These are phyloP conservation scores for Betta splendens DNA, from an alignment of 2,797 vertebrate species.

Conservation along the genomic window DNA sequence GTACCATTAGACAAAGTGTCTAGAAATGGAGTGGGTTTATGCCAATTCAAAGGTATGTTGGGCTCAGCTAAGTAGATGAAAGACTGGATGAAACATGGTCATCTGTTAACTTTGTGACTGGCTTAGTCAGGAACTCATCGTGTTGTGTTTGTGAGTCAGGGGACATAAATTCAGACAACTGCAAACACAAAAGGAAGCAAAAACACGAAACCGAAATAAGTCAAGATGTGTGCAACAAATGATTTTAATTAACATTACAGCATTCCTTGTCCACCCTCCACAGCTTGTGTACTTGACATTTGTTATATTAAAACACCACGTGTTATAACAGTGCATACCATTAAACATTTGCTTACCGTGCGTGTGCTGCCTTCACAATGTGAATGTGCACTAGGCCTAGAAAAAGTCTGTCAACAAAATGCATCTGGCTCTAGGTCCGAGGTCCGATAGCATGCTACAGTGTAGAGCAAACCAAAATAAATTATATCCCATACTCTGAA, in stretches of 20 bases:
- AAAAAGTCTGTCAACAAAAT: conserved; percentile 68
- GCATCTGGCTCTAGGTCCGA: conserved; percentile 58
- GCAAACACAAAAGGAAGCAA: conserved; percentile 5
- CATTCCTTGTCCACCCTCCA: conserved; percentile 64
- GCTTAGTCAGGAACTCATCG: conserved; percentile 13
- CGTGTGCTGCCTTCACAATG: conserved; percentile 57
- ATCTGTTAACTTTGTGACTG: conserved; percentile 4
- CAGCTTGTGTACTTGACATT: conserved; percentile 36
- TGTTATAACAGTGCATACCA: conserved; percentile 60
- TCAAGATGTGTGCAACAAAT: conserved; percentile 53
- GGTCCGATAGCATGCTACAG: conserved; percentile 78
- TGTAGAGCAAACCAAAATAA: conserved; percentile 76
- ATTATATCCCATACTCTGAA: conserved; percentile 71
- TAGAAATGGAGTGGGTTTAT: background rate
- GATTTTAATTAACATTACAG: conserved; percentile 67
- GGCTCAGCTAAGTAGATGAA: conserved; percentile 28
- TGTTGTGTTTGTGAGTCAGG: background rate
- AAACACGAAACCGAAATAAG: conserved; percentile 23
- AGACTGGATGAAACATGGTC: conserved; percentile 15
- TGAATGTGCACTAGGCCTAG: conserved; percentile 51
- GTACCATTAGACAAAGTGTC: background rate
- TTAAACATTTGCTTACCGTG: conserved; percentile 49
- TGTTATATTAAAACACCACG: conserved; percentile 47
- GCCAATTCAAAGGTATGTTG: conserved; percentile 5
- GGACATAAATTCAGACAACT: too few relatives aligned